Evolutionary conservation across 2,888 invertebrate genomes (phyloP).

Genomic region (Aethes cnicana): DNA sequence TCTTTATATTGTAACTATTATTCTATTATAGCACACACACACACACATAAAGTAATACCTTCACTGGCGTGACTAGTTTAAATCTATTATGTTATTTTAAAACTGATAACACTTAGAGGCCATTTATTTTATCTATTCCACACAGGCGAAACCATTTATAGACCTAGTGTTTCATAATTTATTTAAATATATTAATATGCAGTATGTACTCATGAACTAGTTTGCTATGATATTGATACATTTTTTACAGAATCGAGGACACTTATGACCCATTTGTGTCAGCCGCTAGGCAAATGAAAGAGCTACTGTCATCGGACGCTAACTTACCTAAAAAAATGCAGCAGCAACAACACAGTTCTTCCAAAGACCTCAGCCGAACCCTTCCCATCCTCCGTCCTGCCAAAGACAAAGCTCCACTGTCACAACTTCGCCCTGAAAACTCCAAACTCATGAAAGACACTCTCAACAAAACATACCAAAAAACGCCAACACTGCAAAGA

Average conservation of each 20-base stretch:
- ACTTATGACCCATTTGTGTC: constrained; percentile 90
- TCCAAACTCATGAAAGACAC: constrained; percentile 76
- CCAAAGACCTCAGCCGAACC: constrained; percentile 71
- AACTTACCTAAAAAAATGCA: constrained; percentile 74
- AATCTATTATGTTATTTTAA: no score
- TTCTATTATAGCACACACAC: no score
- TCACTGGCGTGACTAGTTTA: no score
- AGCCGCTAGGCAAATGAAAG: constrained; percentile 91
- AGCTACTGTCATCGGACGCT: constrained; percentile 87
- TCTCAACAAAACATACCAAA: constrained; percentile 79
- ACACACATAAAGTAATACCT: no score
- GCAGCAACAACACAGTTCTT: constrained; percentile 58
- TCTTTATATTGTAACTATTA: no score
- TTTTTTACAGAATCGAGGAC: constrained; percentile 74
- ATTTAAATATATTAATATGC: not conserved
- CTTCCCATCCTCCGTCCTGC: constrained; percentile 67
- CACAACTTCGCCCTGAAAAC: constrained; percentile 59
- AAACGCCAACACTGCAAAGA: constrained; percentile 74
- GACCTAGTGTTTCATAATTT: not conserved
- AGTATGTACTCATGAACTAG: not conserved
- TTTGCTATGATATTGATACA: constrained; percentile 25
- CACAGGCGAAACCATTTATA: no score
- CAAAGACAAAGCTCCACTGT: constrained; percentile 63
- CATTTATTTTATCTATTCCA: not conserved
- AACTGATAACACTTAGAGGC: no score